A percentile compares a stretch with the other conserved stretches of the same genome.
These are phyloP conservation scores for Sericinus montela DNA, from an alignment of 2,888 invertebrate genomes.

Conservation along the genomic window DNA sequence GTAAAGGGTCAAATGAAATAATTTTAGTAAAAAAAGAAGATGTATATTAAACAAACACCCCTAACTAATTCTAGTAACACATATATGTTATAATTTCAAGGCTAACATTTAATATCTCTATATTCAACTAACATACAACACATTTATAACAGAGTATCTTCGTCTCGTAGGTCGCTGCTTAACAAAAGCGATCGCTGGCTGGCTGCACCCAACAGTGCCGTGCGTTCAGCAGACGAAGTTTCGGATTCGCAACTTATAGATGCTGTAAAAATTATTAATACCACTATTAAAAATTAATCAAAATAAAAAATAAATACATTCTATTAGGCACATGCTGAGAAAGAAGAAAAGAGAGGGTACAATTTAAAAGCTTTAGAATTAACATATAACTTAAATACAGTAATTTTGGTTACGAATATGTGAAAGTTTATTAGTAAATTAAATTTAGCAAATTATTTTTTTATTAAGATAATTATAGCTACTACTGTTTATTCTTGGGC, in stretches of 20 bases:
- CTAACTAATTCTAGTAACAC: too few species aligned
- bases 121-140: background rate
- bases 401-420: too few species aligned
- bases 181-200: constrained; percentile 88
- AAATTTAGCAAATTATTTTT: too few species aligned
- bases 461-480: too few species aligned
- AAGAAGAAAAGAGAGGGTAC: background rate
- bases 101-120: too few species aligned
- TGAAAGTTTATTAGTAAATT: too few species aligned
- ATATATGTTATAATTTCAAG: too few species aligned
- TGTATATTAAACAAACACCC: too few species aligned
- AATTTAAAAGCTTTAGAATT: background rate
- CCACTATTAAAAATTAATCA: background rate
- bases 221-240: constrained; percentile 81
- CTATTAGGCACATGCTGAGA: constrained; percentile 5
- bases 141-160: constrained; percentile 89
- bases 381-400: background rate
- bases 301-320: background rate
- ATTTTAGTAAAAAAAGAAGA: too few species aligned
- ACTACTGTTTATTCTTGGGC: too few species aligned
- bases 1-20: too few species aligned
- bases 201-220: constrained; percentile 83
- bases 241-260: constrained; percentile 83
- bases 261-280: constrained; percentile 41
- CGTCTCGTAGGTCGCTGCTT: constrained; percentile 89